Conservation (phyloP, 2,113 vertebrate genomes). For the Tachysurus vachellii region DNA sequence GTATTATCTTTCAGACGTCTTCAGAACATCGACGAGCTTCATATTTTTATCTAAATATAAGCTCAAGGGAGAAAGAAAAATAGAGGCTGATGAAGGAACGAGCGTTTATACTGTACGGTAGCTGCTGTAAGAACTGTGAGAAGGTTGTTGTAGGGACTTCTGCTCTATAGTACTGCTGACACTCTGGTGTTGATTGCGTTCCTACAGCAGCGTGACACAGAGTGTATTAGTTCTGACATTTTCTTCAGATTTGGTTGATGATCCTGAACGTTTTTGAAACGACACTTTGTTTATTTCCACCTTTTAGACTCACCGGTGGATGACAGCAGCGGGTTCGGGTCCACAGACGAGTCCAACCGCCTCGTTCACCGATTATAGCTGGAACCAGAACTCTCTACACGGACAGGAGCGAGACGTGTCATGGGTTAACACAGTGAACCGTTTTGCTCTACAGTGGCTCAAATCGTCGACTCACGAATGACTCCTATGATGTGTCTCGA, state of each 20-base stretch:
- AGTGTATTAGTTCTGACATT: not conserved
- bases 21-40: not conserved
- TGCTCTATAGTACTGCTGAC: no score
- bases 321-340: constrained; percentile 24
- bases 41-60: not conserved
- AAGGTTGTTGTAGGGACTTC: not conserved
- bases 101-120: not conserved
- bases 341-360: constrained; percentile 10
- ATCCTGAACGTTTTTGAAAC: not conserved
- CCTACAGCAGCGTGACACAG: not conserved
- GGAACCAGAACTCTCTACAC: not conserved
- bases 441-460: not conserved
- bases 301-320: constrained; percentile 33
- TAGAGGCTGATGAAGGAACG: not conserved
- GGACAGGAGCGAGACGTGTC: not conserved
- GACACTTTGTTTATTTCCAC: not conserved
- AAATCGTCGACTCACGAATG: not conserved
- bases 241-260: not conserved
- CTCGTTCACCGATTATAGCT: constrained; percentile 29
- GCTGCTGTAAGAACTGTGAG: not conserved
- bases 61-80: not conserved
- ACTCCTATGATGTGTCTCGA: not conserved
- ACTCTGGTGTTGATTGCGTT: not conserved
- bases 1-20: not conserved
- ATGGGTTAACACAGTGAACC: not conserved